Evolutionary conservation across 1,140 invertebrate genomes (phyloP), one percentile per base, ranked within the genome.

Genomic region (Lepidostoma basale): DNA sequence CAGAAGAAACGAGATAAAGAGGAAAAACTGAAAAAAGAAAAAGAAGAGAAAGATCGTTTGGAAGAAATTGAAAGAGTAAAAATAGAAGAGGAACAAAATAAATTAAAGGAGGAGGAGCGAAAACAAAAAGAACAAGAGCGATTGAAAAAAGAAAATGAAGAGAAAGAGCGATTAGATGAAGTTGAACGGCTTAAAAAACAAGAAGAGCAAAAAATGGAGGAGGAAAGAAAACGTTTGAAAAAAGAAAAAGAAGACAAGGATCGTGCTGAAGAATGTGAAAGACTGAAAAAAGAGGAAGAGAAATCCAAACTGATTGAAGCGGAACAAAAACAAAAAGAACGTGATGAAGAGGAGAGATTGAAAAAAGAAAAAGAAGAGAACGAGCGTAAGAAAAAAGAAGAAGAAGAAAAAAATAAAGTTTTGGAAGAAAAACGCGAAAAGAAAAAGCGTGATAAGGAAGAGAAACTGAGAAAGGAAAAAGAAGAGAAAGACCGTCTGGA

Each of bases 21-120:
- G 0, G 60, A 62, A 3, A 28, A 28, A n/a, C 12, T 49, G 6
- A 33, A 67, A 40, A 54, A 63, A 30, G 64, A 52, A 59, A 60
- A 74, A 49, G 42, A 54, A 49, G 23, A n/a, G 23, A 60, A 74
- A 71, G 56, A 67, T n/a, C n/a, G n/a, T n/a, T n/a, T n/a, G n/a
- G 42, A 26, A 22, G 3, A n/a, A 0, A 33, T 8, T 23, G 44
- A 54, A n/a, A 28, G 6, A 23, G 28, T 26, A 12, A 33, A 18
- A 22, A 6, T 22, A 8, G 33, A 33, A 52, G 44, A 72, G 20
- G 49, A 69, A 10, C 42, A 56, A 45, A 65, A 64, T 47, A 44
- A 64, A 59, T 59, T 28, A 62, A 69, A 65, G 16, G 62, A 59
- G 26, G 33, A 60, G 36, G 33, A 44, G 39, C 26, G 47, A 20